Evolutionary conservation across 2,888 invertebrate species (phyloP), one percentile per base, ranked within the genome.

Genomic region (Alsophila aescularia): DNA sequence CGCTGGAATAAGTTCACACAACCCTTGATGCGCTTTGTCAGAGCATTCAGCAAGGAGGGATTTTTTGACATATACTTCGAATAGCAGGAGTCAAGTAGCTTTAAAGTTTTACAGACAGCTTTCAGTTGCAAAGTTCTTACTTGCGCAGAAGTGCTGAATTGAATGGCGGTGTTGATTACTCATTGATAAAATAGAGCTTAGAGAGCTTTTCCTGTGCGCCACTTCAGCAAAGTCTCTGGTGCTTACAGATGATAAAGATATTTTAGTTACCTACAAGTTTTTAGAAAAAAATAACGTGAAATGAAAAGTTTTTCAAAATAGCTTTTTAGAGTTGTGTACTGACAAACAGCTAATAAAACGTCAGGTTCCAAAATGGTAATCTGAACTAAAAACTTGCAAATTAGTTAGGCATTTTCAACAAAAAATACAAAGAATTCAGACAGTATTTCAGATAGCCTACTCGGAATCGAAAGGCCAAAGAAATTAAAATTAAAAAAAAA

Each of bases 401-500:
- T 31, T 13, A 37, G 18, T 31, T 31, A 27, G 12, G 15, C 24
- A 40, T 18, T 14, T 21, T 10, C 8, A 15, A 39, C 35, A 29
- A 54, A 40, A 40, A 42, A 36, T 36, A 3, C 9, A 31, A 15
- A 36, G 21, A 52, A 39, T 51, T 43, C 43, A 34, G 31, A 13
- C 27, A 32, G 15, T 37, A 31, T n/a, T n/a, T n/a, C n/a, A n/a
- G 29, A 36, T 21, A 52, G 43, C 9, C 15, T 52, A 53, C 44
- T 48, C 14, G 9, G 54, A 63, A 62, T 34, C 15, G 13, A 41
- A 53, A 32, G 15, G 16, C 47, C 62, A 66, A 49, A 58, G 43
- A 66, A 57, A 56, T 58, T 63, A 42, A 51, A 64, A 59, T 61
- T 60, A 60, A 60, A 55, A 60, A 71, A 54, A 60, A 69, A 70